phyloP scores from a whole-genome alignment of 1,140 invertebrate genomes.

The Latrodectus geometricus region DNA sequence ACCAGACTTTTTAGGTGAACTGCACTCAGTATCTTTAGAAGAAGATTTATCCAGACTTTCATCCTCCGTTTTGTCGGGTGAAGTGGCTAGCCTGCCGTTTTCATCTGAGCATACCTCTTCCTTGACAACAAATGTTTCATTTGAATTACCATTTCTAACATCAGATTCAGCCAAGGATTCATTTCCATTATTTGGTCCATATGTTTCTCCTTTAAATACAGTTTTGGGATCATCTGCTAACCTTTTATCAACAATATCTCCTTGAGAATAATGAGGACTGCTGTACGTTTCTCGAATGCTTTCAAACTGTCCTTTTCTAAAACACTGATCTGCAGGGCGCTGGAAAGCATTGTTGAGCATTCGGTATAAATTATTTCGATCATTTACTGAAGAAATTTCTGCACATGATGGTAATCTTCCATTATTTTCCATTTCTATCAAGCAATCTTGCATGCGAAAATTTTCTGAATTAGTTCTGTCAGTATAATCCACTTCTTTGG shows the following conservation, averaged over 20 bases:
- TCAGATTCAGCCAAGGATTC: not conserved
- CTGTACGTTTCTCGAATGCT: not conserved
- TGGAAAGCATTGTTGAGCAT: conserved; percentile 32
- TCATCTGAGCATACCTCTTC: conserved; percentile 14
- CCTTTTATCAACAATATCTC: not conserved
- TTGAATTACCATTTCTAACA: not conserved
- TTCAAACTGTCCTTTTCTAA: conserved; percentile 8
- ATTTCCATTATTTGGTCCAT: not conserved
- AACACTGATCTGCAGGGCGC: conserved; percentile 9
- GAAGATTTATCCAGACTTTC: not conserved
- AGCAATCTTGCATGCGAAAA: not conserved
- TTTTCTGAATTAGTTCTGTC: not conserved
- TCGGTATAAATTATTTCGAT: conserved; percentile 10
- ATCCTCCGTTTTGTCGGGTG: conserved; percentile 33
- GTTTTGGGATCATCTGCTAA: not conserved
- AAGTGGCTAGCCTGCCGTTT: not conserved
- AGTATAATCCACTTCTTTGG: not conserved
- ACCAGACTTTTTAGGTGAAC: conserved; percentile 24
- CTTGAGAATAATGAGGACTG: not conserved
- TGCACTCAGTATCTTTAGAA: conserved; percentile 4
- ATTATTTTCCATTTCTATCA: not conserved
- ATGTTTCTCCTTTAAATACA: conserved; percentile 17
- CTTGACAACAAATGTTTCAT: not conserved
- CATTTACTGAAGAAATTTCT: not conserved
- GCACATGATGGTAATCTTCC: conserved; percentile 21